Conservation (phyloP, 2,113 vertebrate species). For the Alligator mississippiensis region DNA sequence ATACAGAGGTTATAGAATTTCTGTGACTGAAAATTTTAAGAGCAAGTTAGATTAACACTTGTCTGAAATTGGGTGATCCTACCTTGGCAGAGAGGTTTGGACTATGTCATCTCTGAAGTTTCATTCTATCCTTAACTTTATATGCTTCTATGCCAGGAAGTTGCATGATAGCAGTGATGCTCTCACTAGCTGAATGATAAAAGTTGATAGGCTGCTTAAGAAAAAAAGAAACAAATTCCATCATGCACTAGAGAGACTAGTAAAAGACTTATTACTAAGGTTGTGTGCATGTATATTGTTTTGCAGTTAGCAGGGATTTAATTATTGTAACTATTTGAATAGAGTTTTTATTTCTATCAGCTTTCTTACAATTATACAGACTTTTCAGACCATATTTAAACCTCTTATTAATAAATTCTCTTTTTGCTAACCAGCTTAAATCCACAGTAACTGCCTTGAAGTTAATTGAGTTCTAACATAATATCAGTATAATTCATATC, state of each 20-base stretch:
- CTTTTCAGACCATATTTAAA: background rate
- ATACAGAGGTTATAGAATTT: too few species aligned
- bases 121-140: too few species aligned
- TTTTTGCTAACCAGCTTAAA: rapidly evolving
- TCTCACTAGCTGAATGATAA: background rate
- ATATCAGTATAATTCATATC: background rate
- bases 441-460: background rate
- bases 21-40: too few species aligned
- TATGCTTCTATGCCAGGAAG: background rate
- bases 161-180: background rate
- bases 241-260: background rate
- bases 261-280: background rate
- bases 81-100: too few species aligned
- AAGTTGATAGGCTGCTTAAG: background rate
- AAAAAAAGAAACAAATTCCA: background rate
- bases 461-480: background rate
- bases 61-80: too few species aligned
- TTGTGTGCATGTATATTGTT: too few species aligned
- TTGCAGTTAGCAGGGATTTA: background rate
- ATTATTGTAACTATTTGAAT: too few species aligned
- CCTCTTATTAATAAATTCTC: background rate
- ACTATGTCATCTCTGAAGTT: too few species aligned
- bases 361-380: background rate
- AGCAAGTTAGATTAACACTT: too few species aligned
- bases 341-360: background rate